Base-by-base conservation (phyloP, 2,797 vertebrate species). In the Molossus alvarezi region DNA sequence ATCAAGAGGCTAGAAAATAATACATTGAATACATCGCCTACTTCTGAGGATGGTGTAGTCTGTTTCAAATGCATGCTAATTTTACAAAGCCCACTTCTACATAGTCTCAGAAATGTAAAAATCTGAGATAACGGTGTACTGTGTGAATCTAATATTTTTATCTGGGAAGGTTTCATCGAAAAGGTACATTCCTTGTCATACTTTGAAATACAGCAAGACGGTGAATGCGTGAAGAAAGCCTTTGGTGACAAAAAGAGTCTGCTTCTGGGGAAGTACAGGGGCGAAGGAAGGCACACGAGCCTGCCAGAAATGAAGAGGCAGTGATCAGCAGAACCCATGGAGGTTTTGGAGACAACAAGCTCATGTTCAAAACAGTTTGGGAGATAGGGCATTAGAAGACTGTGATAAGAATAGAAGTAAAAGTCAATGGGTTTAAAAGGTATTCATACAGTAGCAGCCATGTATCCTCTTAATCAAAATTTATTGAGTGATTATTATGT, bases 61-160 rank as follows among this genome's bases (percentile, higher is more conserved):
- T 83, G 57, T 94, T 88, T 92, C 89, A 91, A 94, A 96, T 20
- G 10, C 91, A 72, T 67, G 55, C 72, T 91, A 93, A 76, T 92
- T 95, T 58, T 82, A 87, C 81, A 94, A 93, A 90, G 67, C 12
- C 48, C 57, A 33, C 67, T 73, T 92, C 65, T 77, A 82, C 51
- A n/a, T 69, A 18, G 57, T 27, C 81, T 93, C 73, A 95, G 90
- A 97, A 72, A 88, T 85, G 33, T 51, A 92, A 97, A 87, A 90
- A 67, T 88, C 76, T 73, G 60, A 92, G 57, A 92, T 57, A 90
- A 93, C n/a, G 82, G 9, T 7, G 23, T 93, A 82, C 85, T 81
- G 9, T 65, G 65, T 87, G 81, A 80, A 93, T 88, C 41, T 90
- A 94, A 18, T 81, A 72, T 85, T 91, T 92, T 96, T 90, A 55